These are phyloP conservation scores for Anarrhichthys ocellatus DNA, from an alignment of 2,113 vertebrate genomes.

Conservation along the genomic window DNA sequence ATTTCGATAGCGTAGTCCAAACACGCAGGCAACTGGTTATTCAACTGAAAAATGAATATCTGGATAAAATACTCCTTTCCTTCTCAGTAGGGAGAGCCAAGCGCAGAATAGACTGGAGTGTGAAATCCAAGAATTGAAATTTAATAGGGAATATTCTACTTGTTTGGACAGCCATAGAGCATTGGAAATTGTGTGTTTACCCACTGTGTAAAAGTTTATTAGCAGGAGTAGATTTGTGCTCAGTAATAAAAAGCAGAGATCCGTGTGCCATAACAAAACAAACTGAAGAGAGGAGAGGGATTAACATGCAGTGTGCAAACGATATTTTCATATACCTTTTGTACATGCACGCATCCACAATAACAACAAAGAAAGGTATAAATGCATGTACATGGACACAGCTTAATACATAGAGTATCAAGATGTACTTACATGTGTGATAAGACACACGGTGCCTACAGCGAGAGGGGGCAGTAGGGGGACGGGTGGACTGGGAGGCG, in stretches of 20 bases:
- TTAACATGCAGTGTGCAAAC: neutral
- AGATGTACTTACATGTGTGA: neutral
- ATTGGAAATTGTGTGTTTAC: slow-evolving; percentile 43
- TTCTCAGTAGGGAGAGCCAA: slow-evolving; percentile 24
- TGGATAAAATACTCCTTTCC: slow-evolving; percentile 30
- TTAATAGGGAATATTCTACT: slow-evolving; percentile 47
- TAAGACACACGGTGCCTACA: neutral
- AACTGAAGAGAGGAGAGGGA: neutral
- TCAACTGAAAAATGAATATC: slow-evolving; percentile 59
- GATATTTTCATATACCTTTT: neutral
- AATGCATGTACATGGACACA: neutral
- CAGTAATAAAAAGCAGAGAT: slow-evolving; percentile 36
- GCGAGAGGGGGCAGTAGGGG: neutral
- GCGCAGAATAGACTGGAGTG: slow-evolving; percentile 30
- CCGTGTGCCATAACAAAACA: neutral
- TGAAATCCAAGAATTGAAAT: slow-evolving; percentile 59
- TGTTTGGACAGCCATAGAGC: slow-evolving; percentile 31
- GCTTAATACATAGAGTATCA: neutral
- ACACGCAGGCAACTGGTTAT: slow-evolving; percentile 23
- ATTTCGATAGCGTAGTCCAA: slow-evolving; percentile 24
- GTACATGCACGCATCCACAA: neutral
- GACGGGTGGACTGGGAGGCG: slow-evolving; percentile 28
- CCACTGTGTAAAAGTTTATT: slow-evolving; percentile 45
- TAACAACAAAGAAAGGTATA: neutral
- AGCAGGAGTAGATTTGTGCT: slow-evolving; percentile 22